Evolutionary conservation across 2,888 invertebrate genomes (phyloP).

Genomic region (Drosophila cracens): DNA sequence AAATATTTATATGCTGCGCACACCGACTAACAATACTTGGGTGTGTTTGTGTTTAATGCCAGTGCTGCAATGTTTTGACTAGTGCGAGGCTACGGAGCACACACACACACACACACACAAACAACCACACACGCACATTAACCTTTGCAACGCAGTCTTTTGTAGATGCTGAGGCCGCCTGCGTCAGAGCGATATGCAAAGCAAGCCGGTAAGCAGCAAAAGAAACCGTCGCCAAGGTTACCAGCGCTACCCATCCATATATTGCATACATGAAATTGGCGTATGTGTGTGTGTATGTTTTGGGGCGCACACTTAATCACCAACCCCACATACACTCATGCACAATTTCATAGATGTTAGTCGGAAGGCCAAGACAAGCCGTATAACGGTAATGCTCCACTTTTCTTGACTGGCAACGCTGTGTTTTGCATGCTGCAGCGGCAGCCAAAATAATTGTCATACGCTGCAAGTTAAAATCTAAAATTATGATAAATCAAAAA

Average conservation of each 20-base stretch:
- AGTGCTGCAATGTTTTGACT: conserved; percentile 52
- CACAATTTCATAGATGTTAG: conserved; percentile 6
- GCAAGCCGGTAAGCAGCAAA: conserved; percentile 55
- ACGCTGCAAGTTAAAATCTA: conserved; percentile 21
- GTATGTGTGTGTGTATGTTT: not conserved
- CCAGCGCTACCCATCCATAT: conserved; percentile 42
- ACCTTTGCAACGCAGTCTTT: conserved; percentile 13
- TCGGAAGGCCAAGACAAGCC: conserved; percentile 43
- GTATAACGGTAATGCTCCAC: conserved; percentile 29
- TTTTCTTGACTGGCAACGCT: conserved; percentile 50
- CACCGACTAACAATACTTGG: conserved; percentile 25
- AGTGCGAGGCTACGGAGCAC: conserved; percentile 44
- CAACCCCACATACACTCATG: conserved; percentile 2
- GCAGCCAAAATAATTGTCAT: conserved; percentile 25
- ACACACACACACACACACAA: conserved; percentile 15
- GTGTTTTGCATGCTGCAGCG: conserved; percentile 25
- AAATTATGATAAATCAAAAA: conserved; percentile 17
- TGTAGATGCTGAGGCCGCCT: conserved; percentile 15
- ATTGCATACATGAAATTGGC: conserved; percentile 32
- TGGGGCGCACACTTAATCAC: conserved; percentile 12
- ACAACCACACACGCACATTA: conserved; percentile 13
- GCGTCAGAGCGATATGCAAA: conserved; percentile 48
- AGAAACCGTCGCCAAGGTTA: conserved; percentile 70
- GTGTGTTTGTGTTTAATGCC: conserved; percentile 19
- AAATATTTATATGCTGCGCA: conserved; percentile 58